A percentile compares a stretch with the other conserved stretches of the same genome.
Conservation (phyloP, 2,113 vertebrate genomes). For the Canis aureus region DNA sequence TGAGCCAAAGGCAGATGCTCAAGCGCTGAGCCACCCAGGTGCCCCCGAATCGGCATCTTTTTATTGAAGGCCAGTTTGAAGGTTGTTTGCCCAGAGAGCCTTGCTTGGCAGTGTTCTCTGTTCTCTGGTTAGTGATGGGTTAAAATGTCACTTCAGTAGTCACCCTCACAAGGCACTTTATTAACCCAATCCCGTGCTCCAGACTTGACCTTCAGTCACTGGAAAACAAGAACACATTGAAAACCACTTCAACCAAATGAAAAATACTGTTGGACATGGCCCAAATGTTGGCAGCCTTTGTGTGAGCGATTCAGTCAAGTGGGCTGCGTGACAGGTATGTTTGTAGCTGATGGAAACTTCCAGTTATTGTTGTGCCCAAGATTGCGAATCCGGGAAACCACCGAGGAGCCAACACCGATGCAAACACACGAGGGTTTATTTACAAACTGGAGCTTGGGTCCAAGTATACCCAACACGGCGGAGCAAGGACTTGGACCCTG, state of each 20-base stretch:
- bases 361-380: not conserved
- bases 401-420: too few relatives aligned
- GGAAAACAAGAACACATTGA: constrained; percentile 64
- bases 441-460: too few relatives aligned
- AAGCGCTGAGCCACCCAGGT: too few relatives aligned
- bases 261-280: not conserved
- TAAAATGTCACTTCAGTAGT: constrained; percentile 11
- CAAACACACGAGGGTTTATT: too few relatives aligned
- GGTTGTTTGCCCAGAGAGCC: not conserved
- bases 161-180: constrained; percentile 13
- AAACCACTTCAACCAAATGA: constrained; percentile 56
- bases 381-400: too few relatives aligned
- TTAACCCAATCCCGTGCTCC: constrained; percentile 55
- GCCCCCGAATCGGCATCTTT: not conserved
- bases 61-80: not conserved
- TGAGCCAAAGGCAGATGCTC: too few relatives aligned
- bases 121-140: not conserved
- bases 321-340: not conserved
- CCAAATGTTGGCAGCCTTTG: not conserved
- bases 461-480: too few relatives aligned
- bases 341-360: not conserved
- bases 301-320: not conserved
- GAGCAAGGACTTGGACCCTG: too few relatives aligned
- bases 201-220: constrained; percentile 67
- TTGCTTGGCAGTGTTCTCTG: not conserved